Evolutionary conservation across 2,888 invertebrate species (phyloP).

Genomic region (Athalia rosae): DNA sequence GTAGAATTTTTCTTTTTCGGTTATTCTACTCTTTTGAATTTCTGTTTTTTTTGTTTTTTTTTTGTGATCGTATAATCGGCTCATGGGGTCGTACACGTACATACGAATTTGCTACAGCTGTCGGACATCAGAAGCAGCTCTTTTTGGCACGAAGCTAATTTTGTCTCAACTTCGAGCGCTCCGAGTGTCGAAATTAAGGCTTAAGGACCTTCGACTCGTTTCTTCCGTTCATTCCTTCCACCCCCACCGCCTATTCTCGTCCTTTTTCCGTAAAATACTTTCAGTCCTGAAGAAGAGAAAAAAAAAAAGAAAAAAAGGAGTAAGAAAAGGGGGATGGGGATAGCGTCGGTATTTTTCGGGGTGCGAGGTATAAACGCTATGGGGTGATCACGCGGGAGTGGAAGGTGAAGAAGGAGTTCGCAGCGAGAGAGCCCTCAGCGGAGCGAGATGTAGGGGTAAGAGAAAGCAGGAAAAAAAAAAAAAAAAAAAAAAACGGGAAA

Average conservation of each 20-base stretch:
- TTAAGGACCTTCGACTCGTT: slow-evolving; percentile 34
- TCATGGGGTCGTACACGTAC: not conserved
- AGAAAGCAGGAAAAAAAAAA: not conserved
- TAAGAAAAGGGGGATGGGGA: not conserved
- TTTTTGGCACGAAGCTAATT: slow-evolving; percentile 29
- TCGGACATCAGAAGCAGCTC: not conserved
- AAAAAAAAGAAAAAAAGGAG: not conserved
- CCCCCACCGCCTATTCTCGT: slow-evolving; percentile 7
- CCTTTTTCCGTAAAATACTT: slow-evolving; percentile 28
- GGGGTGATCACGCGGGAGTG: not conserved
- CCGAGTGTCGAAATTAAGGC: slow-evolving; percentile 38
- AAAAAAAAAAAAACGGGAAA: not conserved
- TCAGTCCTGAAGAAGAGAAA: not conserved
- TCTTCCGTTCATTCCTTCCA: not conserved
- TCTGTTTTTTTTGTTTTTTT: no score
- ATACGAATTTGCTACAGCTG: slow-evolving; percentile 25
- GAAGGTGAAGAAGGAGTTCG: not conserved
- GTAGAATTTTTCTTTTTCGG: no score
- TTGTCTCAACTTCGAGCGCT: slow-evolving; percentile 10
- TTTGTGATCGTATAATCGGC: not conserved
- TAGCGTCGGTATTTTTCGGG: no score
- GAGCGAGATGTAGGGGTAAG: slow-evolving; percentile 11
- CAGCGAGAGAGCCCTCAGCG: not conserved
- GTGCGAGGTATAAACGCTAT: no score
- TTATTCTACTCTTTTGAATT: no score